A percentile compares a stretch with the other conserved stretches of the same genome.
phyloP scores from a whole-genome alignment of 2,113 vertebrate species.

The Microcebus murinus region DNA sequence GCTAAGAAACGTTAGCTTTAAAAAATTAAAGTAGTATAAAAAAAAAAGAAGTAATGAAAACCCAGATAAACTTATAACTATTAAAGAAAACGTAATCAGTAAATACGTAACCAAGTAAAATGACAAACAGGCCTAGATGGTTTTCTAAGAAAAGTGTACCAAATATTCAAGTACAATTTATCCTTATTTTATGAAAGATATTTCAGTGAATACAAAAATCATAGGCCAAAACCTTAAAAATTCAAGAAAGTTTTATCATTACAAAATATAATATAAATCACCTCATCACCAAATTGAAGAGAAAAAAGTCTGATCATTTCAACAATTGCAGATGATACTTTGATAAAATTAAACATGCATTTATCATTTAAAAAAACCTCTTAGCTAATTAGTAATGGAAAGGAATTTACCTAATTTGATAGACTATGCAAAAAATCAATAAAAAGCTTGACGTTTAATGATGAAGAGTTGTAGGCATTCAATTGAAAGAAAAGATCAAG shows the following conservation, averaged over 20 bases:
- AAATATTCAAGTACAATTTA: not conserved
- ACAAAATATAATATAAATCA: not conserved
- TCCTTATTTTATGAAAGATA: conserved; percentile 13
- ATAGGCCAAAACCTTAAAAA: not conserved
- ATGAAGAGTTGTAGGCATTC: not conserved
- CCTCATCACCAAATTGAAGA: not conserved
- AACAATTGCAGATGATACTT: not conserved
- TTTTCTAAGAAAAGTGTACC: not conserved
- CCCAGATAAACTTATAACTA: not conserved
- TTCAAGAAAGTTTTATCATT: not conserved
- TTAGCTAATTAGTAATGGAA: not conserved
- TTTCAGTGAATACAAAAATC: conserved; percentile 5
- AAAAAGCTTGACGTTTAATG: not conserved
- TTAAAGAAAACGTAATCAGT: conserved; percentile 33
- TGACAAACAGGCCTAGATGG: not conserved
- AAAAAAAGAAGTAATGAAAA: not conserved
- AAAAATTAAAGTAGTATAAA: not conserved
- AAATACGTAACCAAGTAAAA: not conserved
- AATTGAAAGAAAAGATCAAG: not conserved
- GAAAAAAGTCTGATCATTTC: not conserved
- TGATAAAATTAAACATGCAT: not conserved
- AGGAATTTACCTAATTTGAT: not conserved
- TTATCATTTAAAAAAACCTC: not conserved
- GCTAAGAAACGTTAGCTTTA: not conserved
- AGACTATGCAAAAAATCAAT: not conserved